Percentiles rank a stretch among this genome's conserved stretches.
phyloP scores from a whole-genome alignment of 2,113 vertebrate genomes.

The Felis chaus region DNA sequence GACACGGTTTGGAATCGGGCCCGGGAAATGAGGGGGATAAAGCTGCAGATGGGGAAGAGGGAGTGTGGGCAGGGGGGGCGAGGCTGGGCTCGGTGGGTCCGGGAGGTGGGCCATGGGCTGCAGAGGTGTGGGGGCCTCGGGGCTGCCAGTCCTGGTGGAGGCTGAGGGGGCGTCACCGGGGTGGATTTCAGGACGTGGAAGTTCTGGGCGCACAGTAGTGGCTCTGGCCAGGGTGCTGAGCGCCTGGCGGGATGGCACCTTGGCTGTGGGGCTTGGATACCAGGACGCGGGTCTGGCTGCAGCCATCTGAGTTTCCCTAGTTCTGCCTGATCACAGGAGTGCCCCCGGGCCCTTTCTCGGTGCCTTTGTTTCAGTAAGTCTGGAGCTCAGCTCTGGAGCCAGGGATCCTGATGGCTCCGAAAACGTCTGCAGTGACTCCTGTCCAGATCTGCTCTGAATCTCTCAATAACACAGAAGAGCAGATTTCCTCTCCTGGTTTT shows the following conservation, averaged over 20 bases:
- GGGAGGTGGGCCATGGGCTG: not conserved
- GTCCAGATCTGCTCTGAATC: fast-evolving
- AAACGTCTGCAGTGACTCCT: fast-evolving
- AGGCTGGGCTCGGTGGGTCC: fast-evolving
- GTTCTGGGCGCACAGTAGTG: fast-evolving
- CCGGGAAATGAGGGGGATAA: fast-evolving
- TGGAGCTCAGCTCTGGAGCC: not conserved
- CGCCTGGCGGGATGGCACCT: not conserved
- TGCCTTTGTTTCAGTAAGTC: not conserved
- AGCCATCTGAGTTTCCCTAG: fast-evolving
- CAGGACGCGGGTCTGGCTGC: not conserved
- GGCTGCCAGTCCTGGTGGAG: not conserved
- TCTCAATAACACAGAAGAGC: not conserved
- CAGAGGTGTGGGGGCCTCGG: not conserved
- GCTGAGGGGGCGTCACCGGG: fast-evolving
- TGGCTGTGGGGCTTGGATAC: fast-evolving
- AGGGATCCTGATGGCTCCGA: not conserved
- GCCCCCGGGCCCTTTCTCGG: fast-evolving
- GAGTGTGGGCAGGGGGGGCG: fast-evolving
- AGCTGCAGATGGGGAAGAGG: not conserved
- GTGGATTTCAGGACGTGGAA: not conserved
- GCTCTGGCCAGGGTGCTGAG: fast-evolving
- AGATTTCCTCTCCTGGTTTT: too few relatives aligned
- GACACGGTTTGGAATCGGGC: not conserved
- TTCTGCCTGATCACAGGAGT: not conserved